Percentiles rank a stretch among this genome's conserved stretches.
phyloP scores from a whole-genome alignment of 1,140 invertebrate species.

The Drosophila lacertosa region DNA sequence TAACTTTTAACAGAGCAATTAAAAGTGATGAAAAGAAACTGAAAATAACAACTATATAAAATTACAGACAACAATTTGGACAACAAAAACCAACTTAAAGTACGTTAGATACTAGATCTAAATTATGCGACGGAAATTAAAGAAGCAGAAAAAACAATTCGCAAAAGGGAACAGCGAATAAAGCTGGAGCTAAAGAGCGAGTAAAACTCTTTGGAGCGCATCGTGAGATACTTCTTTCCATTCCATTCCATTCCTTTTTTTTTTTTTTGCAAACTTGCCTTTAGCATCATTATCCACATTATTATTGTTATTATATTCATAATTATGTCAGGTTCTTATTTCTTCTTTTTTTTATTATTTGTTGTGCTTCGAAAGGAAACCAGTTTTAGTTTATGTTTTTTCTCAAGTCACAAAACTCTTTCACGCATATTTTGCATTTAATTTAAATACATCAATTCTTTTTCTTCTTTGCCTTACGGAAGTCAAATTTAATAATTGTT shows the following conservation, averaged over 20 bases:
- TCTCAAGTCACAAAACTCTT: slow-evolving; percentile 11
- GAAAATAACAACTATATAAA: slow-evolving; percentile 10
- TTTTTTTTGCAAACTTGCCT: slow-evolving; percentile 1
- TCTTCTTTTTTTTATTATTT: slow-evolving; percentile 9
- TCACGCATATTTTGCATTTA: slow-evolving; percentile 13
- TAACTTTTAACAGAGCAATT: slow-evolving; percentile 36
- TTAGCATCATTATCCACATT: slow-evolving; percentile 14
- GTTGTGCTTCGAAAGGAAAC: slow-evolving; percentile 3
- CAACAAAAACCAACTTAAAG: background rate
- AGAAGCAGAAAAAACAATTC: slow-evolving; percentile 13
- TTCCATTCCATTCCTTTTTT: background rate
- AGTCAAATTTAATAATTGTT: slow-evolving; percentile 19
- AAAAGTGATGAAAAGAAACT: slow-evolving; percentile 22
- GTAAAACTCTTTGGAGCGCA: background rate
- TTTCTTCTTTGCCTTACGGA: slow-evolving; percentile 10
- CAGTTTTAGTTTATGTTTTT: slow-evolving; percentile 12
- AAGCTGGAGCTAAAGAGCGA: slow-evolving; percentile 3
- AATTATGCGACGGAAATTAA: slow-evolving; percentile 37
- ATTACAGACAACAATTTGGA: slow-evolving; percentile 33
- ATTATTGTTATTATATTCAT: slow-evolving; percentile 22
- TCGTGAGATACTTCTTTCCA: slow-evolving; percentile 3
- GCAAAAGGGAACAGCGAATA: background rate
- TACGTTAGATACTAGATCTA: slow-evolving; percentile 33
- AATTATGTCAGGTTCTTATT: slow-evolving; percentile 18
- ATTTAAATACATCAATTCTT: slow-evolving; percentile 18